Evolutionary conservation across 2,113 vertebrate genomes (phyloP).

Genomic region (Myotis lucifugus): DNA sequence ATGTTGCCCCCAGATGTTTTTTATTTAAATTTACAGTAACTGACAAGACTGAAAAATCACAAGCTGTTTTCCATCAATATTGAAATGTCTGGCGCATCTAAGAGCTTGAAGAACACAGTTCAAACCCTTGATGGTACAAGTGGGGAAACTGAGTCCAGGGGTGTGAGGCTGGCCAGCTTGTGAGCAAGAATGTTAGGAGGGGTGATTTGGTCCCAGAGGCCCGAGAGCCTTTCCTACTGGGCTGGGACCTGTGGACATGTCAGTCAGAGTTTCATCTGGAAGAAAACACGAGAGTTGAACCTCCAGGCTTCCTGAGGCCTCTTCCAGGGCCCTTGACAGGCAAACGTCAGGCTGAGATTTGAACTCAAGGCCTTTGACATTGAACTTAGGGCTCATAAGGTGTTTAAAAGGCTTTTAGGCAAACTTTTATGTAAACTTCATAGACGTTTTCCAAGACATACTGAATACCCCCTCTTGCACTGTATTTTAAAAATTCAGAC

Average conservation of each 20-base stretch:
- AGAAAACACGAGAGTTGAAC: not conserved
- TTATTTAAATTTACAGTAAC: conserved; percentile 31
- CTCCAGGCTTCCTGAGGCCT: not conserved
- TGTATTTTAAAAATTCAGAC: not conserved
- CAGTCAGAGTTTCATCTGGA: not conserved
- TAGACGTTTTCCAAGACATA: not conserved
- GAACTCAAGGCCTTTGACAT: not conserved
- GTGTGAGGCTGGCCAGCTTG: not conserved
- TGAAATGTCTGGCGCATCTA: not conserved
- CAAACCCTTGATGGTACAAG: not conserved
- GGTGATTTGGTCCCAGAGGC: not conserved
- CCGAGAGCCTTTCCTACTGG: not conserved
- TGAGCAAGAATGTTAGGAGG: fast-evolving
- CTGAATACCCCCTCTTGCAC: not conserved
- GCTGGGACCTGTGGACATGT: not conserved
- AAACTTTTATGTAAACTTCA: not conserved
- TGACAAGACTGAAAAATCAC: not conserved
- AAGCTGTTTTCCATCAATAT: not conserved
- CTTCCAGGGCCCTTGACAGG: not conserved
- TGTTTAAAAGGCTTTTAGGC: not conserved
- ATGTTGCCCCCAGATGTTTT: not conserved
- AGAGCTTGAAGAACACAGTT: not conserved
- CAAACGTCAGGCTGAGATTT: not conserved
- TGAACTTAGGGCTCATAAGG: not conserved
- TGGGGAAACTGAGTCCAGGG: not conserved